These are phyloP conservation scores for Connochaetes taurinus DNA, from an alignment of 2,113 vertebrate species.

Conservation along the genomic window DNA sequence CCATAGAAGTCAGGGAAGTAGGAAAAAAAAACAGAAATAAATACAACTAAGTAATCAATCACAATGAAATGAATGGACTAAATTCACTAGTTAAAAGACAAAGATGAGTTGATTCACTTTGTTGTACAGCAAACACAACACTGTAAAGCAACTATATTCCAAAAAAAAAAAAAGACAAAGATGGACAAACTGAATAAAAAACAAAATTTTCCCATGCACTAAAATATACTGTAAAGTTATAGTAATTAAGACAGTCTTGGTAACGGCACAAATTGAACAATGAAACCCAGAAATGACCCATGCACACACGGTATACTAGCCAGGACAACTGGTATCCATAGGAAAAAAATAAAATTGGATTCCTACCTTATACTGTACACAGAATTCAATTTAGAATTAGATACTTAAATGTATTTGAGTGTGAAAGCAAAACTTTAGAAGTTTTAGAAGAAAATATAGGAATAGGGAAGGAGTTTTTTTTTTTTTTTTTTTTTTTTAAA, in stretches of 20 bases:
- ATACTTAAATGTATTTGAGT: background rate
- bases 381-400: background rate
- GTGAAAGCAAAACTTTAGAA: constrained; percentile 33
- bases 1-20: background rate
- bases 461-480: background rate
- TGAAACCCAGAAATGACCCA: background rate
- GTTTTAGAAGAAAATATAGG: background rate
- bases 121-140: background rate
- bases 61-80: background rate
- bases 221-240: background rate
- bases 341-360: background rate
- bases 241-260: background rate
- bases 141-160: background rate
- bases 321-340: background rate
- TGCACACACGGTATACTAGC: background rate
- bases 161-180: background rate
- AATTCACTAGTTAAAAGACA: background rate
- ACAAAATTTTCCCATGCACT: background rate
- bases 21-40: background rate
- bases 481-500: no score
- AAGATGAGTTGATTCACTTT: background rate
- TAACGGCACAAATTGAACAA: background rate
- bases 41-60: background rate
- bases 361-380: background rate
- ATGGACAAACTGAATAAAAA: background rate